Evolutionary conservation across 1,140 invertebrate species (phyloP).

Genomic region (Drosophila rhopaloa): DNA sequence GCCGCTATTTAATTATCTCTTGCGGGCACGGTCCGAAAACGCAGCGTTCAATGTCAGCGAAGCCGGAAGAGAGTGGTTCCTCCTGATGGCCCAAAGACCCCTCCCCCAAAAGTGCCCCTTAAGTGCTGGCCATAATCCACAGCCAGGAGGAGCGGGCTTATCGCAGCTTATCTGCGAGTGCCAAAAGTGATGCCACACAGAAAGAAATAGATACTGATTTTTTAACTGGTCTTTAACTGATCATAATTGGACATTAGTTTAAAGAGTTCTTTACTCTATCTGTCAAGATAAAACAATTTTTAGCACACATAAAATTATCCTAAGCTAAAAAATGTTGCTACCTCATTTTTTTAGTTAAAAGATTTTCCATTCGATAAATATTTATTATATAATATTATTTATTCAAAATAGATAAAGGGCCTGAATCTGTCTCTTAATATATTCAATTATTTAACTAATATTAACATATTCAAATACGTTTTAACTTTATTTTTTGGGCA

Average conservation of each 20-base stretch:
- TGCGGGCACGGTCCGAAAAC: constrained; percentile 50
- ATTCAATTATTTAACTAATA: too few relatives aligned
- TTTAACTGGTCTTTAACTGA: not conserved
- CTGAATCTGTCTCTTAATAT: too few relatives aligned
- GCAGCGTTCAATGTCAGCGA: constrained; percentile 72
- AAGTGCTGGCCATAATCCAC: constrained; percentile 47
- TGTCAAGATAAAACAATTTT: too few relatives aligned
- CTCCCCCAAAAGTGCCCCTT: constrained; percentile 4
- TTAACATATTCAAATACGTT: too few relatives aligned
- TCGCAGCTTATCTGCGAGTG: constrained; percentile 68
- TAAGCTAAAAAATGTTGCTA: too few relatives aligned
- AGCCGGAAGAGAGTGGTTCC: constrained; percentile 40
- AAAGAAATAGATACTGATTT: not conserved
- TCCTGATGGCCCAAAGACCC: not conserved
- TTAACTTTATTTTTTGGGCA: too few relatives aligned
- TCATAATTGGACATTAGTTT: not conserved
- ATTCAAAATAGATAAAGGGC: too few relatives aligned
- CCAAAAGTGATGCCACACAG: constrained; percentile 64
- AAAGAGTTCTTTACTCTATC: too few relatives aligned
- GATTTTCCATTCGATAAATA: too few relatives aligned
- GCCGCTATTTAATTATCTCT: constrained; percentile 80
- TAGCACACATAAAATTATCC: too few relatives aligned
- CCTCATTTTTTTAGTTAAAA: too few relatives aligned
- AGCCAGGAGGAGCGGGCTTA: constrained; percentile 56
- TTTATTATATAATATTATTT: too few relatives aligned